phyloP scores from a whole-genome alignment of 2,888 invertebrate genomes.

The Sphecodes monilicornis region DNA sequence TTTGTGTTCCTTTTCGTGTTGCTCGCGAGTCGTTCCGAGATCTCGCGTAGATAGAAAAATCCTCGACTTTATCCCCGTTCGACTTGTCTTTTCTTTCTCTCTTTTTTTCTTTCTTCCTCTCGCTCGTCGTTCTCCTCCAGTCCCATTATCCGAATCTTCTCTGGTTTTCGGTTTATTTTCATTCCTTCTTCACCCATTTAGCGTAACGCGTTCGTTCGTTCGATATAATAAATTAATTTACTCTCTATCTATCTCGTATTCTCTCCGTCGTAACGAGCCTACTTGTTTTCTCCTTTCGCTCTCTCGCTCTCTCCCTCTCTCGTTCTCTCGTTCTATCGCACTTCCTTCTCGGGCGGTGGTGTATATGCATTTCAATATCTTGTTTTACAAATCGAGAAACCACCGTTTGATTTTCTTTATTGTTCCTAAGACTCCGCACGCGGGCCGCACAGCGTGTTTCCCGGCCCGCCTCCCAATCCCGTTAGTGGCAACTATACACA shows the following conservation, averaged over 20 bases:
- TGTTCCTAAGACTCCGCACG: slow-evolving; percentile 55
- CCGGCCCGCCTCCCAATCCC: slow-evolving; percentile 69
- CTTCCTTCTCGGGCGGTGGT: slow-evolving; percentile 50
- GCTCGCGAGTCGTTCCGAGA: slow-evolving; percentile 20
- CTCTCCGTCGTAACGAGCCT: slow-evolving; percentile 67
- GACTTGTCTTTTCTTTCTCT: slow-evolving; percentile 30
- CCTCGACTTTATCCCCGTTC: slow-evolving; percentile 17
- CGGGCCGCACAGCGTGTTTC: slow-evolving; percentile 51
- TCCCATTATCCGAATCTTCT: slow-evolving; percentile 52
- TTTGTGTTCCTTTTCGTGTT: slow-evolving; percentile 19
- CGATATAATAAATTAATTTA: slow-evolving; percentile 81
- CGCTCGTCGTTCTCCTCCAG: slow-evolving; percentile 55
- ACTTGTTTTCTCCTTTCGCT: slow-evolving; percentile 29
- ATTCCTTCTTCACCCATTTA: slow-evolving; percentile 48
- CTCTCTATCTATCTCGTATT: slow-evolving; percentile 77
- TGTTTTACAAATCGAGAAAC: slow-evolving; percentile 56
- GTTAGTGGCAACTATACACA: slow-evolving; percentile 76
- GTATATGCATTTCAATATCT: slow-evolving; percentile 31
- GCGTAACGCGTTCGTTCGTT: slow-evolving; percentile 65
- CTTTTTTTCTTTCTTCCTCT: slow-evolving; percentile 49
- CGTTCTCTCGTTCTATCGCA: slow-evolving; percentile 29
- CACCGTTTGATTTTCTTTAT: slow-evolving; percentile 68
- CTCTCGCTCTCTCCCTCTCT: slow-evolving; percentile 19
- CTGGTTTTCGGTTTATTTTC: not conserved
- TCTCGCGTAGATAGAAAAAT: slow-evolving; percentile 43